phyloP scores from a whole-genome alignment of 2,797 vertebrate species.

The Scolopax rusticola region DNA sequence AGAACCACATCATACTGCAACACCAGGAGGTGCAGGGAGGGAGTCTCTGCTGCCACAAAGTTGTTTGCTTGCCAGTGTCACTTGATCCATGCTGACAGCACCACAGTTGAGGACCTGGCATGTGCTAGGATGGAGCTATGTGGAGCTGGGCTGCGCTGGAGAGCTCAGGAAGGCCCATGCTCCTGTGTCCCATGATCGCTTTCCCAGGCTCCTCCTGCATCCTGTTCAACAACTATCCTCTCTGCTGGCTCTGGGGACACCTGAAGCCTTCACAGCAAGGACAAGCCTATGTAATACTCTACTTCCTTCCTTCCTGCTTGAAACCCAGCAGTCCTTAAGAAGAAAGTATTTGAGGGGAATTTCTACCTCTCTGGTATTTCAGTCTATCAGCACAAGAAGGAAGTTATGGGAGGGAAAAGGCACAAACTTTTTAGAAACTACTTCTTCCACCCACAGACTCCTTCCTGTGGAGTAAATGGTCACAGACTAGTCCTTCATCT shows the following conservation, averaged over 20 bases:
- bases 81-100: neutral
- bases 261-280: neutral
- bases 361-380: neutral
- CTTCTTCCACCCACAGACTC: constrained; percentile 3
- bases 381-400: neutral
- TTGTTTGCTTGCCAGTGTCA: neutral
- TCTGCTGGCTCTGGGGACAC: neutral
- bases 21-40: neutral
- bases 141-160: neutral
- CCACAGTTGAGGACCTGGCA: neutral
- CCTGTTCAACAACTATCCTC: neutral
- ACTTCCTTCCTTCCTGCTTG: neutral
- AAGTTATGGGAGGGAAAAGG: neutral
- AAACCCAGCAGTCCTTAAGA: neutral
- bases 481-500: neutral
- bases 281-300: neutral
- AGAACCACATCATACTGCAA: neutral
- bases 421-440: neutral
- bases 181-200: neutral
- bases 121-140: neutral
- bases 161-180: neutral
- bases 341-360: neutral
- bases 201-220: accelerated
- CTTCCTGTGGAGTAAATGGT: constrained; percentile 5
- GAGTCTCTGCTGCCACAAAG: neutral